These are phyloP conservation scores for Gisinianus flammeolus DNA, from an alignment of 2,888 invertebrate genomes.

Conservation along the genomic window DNA sequence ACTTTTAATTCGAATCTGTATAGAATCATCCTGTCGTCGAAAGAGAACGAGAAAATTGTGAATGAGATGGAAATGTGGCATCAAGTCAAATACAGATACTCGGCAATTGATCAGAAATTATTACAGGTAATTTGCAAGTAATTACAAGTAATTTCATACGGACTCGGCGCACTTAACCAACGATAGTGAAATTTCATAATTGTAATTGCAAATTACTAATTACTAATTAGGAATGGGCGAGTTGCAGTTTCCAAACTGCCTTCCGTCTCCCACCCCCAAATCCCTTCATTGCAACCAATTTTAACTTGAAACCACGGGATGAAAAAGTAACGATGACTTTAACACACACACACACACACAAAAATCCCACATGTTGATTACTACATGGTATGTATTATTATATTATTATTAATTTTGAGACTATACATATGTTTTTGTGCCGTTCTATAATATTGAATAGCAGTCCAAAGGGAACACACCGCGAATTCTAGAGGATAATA, in stretches of 20 bases:
- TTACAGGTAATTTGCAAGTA: slow-evolving; percentile 74
- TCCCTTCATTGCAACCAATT: slow-evolving; percentile 87
- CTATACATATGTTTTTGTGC: too few species aligned
- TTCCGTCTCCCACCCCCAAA: slow-evolving; percentile 82
- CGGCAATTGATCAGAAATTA: slow-evolving; percentile 70
- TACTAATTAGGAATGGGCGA: slow-evolving; percentile 68
- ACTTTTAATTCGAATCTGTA: slow-evolving; percentile 58
- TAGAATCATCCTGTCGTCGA: slow-evolving; percentile 68
- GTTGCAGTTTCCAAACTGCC: slow-evolving; percentile 69
- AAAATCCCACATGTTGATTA: too few species aligned
- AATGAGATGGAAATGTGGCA: slow-evolving; percentile 61
- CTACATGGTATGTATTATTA: too few species aligned
- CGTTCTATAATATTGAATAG: too few species aligned
- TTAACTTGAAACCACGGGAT: slow-evolving; percentile 72
- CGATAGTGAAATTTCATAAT: background rate
- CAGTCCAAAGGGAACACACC: slow-evolving; percentile 64
- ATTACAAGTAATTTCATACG: too few species aligned
- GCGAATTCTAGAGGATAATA: slow-evolving; percentile 76
- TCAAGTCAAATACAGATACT: slow-evolving; percentile 71
- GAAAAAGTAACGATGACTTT: slow-evolving; percentile 64
- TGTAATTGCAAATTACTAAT: too few species aligned
- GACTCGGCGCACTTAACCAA: too few species aligned
- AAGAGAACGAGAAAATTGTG: slow-evolving; percentile 63
- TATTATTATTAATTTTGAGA: too few species aligned
- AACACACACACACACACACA: too few species aligned